These are phyloP conservation scores for Carapus acus DNA, from an alignment of 2,797 vertebrate species.

Conservation along the genomic window DNA sequence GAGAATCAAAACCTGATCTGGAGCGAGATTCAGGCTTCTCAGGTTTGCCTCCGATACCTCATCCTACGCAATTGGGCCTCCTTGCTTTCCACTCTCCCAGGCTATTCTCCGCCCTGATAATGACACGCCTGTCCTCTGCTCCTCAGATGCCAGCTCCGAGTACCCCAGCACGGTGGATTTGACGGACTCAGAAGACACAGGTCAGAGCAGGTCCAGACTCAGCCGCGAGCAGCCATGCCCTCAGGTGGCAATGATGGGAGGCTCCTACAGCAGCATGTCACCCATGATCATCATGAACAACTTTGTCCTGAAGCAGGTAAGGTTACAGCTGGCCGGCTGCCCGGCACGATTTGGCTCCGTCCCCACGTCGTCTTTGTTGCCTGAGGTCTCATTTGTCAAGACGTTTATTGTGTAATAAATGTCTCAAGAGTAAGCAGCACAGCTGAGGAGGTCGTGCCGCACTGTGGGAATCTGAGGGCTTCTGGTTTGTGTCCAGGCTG, in stretches of 20 bases:
- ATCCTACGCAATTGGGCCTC: not conserved
- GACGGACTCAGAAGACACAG: conserved; percentile 77
- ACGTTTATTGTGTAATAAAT: too few species aligned
- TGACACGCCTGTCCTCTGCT: conserved; percentile 15
- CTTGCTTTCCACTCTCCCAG: not conserved
- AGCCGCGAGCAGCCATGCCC: conserved; percentile 59
- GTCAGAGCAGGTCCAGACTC: conserved; percentile 58
- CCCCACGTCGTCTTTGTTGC: not conserved
- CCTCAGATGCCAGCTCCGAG: conserved; percentile 82
- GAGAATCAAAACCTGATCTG: conserved; percentile 65
- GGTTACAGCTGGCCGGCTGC: conserved; percentile 1
- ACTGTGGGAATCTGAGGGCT: too few species aligned
- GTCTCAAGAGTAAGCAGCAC: too few species aligned
- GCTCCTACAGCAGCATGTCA: conserved; percentile 72
- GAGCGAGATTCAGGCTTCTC: conserved; percentile 88
- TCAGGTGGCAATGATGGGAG: conserved; percentile 65
- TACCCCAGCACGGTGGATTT: conserved; percentile 82
- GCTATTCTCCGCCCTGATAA: not conserved
- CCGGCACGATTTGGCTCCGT: not conserved
- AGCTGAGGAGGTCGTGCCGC: too few species aligned
- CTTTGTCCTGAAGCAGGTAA: conserved; percentile 84
- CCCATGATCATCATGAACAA: conserved; percentile 91
- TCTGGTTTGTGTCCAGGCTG: too few species aligned
- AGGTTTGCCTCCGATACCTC: conserved; percentile 62
- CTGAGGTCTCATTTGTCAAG: not conserved